Base-by-base conservation (phyloP, 2,888 invertebrate species). In the Oscheius sp. region DNA sequence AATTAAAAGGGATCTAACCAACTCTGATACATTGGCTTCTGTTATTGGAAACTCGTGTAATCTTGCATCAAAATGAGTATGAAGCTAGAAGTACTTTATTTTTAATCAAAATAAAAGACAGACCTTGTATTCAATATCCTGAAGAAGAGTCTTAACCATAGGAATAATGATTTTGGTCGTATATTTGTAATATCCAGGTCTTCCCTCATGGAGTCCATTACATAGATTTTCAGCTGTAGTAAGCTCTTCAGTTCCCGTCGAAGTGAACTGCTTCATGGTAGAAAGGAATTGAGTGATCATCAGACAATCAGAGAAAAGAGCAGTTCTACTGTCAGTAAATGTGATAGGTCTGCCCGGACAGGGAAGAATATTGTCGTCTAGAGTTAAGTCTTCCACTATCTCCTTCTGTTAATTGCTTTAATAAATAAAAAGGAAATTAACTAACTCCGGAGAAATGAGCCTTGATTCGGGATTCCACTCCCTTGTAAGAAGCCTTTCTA, bases 81-180 rank as follows among this genome's bases (percentile, higher is more conserved):
- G 48, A 17, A 42, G 45, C 61, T 66, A 20, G 23, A 57, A 39
- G 34, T 33, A 1, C 4, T 6, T 6, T 3, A 20, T 55, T 55
- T 2, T 20, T n/a, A n/a, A 10, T 2, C 34, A 33, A 55, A 34
- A 31, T 3, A 42, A 39, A 25, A 31, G 5, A 25, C 12, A 25
- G 15, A 64, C 64, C 50, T 65, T 65, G 42, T 65, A 65, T 23
- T 65, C 65, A 17, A 42, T 42, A 33, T 65, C 65, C 23, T 65
- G 53, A 27, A 65, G n/a, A 27, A 65, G 27, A 1, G 65, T 39
- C 27, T 42, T 52, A 10, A 65, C 5, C 29, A 65, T n/a, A 17
- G 65, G 45, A 34, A 53, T 17, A 12, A 65, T 3, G 5, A 53
- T 53, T n/a, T 65, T 52, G 10, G 33, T 53, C 3, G 65, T 65